Evolutionary conservation across 2,888 invertebrate species (phyloP), one percentile per base, ranked within the genome.

Genomic region (Hydroisotoma schaefferi): DNA sequence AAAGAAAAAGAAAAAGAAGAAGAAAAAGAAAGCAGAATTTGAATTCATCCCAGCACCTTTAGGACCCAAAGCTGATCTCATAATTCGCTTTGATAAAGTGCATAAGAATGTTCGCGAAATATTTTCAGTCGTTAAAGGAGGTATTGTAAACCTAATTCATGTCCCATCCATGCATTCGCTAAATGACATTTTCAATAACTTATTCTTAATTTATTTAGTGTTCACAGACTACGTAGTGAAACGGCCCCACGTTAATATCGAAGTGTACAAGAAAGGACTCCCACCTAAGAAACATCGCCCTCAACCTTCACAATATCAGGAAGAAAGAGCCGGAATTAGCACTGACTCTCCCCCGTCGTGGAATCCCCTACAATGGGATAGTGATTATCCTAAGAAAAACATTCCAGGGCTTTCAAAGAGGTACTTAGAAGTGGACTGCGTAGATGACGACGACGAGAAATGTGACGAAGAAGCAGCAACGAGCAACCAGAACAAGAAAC

Each of bases 41-140:
- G 40, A 53, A 26, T 53, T 53, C 18, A 37, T 53, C n/a, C 53
- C 53, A 23, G 18, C 2, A 26, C 53, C 53, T 18, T 38, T 53
- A 8, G 53, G 56, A 29, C 58, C 64, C 20, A 62, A 67, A 38
- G 67, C 63, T 25, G 67, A 67, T 43, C 38, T 67, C 6, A 59
- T 63, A 3, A 59, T 64, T 56, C 59, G 67, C 12, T 46, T 67
- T 18, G 64, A 64, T 8, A 61, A 67, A 56, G 67, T 59, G 12
- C 62, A 67, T 37, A 43, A 64, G n/a, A 67, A 63, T 46, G 67
- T 64, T 3, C 59, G 63, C 20, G 61, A 62, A 12, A 54, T 67
- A 33, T 47, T 46, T 8, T 29, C 54, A 3, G 56, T 56, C 4
- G 61, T 67, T 29, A 64, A 67, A 64, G 67, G 67, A 60, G 55